Conservation (phyloP, 2,113 vertebrate genomes). For the Aptenodytes forsteri region DNA sequence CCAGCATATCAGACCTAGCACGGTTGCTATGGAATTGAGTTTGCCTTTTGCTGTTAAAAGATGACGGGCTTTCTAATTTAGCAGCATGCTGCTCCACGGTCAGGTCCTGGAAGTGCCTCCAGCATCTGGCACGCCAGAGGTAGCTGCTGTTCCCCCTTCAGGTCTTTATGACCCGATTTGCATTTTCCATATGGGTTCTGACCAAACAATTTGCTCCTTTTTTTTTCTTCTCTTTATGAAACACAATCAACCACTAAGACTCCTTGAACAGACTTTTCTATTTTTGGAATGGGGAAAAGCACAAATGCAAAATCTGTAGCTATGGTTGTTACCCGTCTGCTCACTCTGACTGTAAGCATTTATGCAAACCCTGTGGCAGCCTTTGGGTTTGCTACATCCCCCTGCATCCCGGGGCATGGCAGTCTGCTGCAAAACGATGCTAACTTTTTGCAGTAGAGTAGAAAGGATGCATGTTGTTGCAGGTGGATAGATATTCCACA, state of each 20-base stretch:
- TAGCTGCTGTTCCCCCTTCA: background rate
- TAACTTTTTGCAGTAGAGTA: background rate
- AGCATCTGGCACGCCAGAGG: background rate
- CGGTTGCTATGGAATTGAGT: background rate
- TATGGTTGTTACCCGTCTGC: background rate
- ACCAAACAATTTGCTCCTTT: background rate
- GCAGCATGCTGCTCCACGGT: background rate
- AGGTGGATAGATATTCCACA: background rate
- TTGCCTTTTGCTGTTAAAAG: background rate
- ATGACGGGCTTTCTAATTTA: background rate
- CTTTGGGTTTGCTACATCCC: background rate
- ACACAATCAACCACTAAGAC: background rate
- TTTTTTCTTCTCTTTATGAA: background rate
- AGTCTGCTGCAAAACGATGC: rapidly evolving
- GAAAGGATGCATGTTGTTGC: background rate
- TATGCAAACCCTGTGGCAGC: background rate
- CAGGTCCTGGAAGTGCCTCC: background rate
- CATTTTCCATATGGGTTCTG: background rate
- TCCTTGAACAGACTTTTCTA: background rate
- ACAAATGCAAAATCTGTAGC: background rate
- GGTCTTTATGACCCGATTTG: background rate
- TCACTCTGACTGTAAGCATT: background rate
- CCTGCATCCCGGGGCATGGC: rapidly evolving
- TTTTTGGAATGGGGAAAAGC: background rate
- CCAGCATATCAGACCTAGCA: background rate